Percentiles rank a stretch among this genome's conserved stretches.
Evolutionary conservation across 1,140 invertebrate genomes (phyloP).

Genomic region (Drosophila micromelanica): DNA sequence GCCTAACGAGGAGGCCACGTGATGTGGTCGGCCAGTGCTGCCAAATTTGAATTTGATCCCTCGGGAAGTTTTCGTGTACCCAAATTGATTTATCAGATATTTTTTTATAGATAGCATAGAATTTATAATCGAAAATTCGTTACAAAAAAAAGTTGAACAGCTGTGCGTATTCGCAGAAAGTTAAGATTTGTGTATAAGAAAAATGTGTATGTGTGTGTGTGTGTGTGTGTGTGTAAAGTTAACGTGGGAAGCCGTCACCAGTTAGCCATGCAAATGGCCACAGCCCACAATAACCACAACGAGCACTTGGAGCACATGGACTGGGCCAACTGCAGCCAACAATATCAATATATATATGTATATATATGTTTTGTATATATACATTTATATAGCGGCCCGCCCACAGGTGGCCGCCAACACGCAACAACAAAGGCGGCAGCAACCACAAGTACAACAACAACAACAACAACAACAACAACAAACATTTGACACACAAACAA

Average conservation of each 20-base stretch:
- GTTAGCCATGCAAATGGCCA: slow-evolving; percentile 35
- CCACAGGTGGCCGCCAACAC: slow-evolving; percentile 51
- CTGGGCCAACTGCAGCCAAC: slow-evolving; percentile 13
- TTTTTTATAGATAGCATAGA: neutral
- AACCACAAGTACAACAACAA: slow-evolving; percentile 6
- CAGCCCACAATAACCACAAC: slow-evolving; percentile 31
- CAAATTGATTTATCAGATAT: neutral
- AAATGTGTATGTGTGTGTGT: neutral
- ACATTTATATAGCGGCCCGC: slow-evolving; percentile 14
- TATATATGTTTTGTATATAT: neutral
- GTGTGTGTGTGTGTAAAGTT: neutral
- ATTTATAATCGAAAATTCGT: neutral
- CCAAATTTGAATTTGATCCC: slow-evolving; percentile 25
- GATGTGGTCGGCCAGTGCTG: slow-evolving; percentile 43
- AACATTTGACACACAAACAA: slow-evolving; percentile 17
- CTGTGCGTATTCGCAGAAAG: slow-evolving; percentile 36
- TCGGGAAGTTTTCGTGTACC: too few relatives aligned
- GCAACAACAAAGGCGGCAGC: slow-evolving; percentile 23
- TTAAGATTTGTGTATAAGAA: neutral
- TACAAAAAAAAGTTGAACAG: slow-evolving; percentile 7
- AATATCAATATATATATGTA: neutral
- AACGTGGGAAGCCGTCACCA: slow-evolving; percentile 39
- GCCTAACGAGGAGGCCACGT: slow-evolving; percentile 42
- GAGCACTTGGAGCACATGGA: neutral
- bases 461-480: slow-evolving; percentile 8